These are phyloP conservation scores for Cyclargus thomasi DNA, from an alignment of 1,140 invertebrate species.

Conservation along the genomic window DNA sequence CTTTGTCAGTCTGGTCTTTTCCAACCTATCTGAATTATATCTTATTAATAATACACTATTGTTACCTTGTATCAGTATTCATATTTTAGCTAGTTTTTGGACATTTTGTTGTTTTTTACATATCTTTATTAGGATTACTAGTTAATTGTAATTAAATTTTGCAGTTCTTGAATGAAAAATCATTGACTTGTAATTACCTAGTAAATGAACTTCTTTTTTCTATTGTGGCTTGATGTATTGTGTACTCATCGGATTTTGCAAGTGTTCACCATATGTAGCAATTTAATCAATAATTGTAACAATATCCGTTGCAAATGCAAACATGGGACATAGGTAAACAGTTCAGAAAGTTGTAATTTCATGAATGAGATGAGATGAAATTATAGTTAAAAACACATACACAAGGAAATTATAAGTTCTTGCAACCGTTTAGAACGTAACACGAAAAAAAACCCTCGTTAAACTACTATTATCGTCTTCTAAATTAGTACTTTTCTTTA, in stretches of 20 bases:
- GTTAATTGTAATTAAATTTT: too few species aligned
- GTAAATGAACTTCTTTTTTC: background rate
- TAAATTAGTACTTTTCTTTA: background rate
- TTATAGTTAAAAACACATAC: background rate
- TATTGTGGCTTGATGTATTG: background rate
- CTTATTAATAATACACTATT: too few species aligned
- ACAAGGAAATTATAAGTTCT: background rate
- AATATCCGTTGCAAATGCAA: conserved; percentile 27
- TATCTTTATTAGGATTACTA: too few species aligned
- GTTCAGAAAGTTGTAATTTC: background rate
- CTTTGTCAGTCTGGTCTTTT: too few species aligned
- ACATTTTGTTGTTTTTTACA: too few species aligned
- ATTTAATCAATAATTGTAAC: conserved; percentile 31
- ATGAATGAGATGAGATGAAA: background rate
- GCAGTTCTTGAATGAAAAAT: background rate
- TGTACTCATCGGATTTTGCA: background rate
- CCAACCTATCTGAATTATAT: too few species aligned
- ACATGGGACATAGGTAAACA: background rate
- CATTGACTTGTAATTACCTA: background rate
- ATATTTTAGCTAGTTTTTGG: too few species aligned
- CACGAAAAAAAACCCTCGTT: background rate
- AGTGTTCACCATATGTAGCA: background rate
- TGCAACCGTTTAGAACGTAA: background rate
- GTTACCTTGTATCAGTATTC: too few species aligned
- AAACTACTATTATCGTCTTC: background rate